Conservation (phyloP, 1,140 invertebrate species). For the Drosophila pallidifrons region DNA sequence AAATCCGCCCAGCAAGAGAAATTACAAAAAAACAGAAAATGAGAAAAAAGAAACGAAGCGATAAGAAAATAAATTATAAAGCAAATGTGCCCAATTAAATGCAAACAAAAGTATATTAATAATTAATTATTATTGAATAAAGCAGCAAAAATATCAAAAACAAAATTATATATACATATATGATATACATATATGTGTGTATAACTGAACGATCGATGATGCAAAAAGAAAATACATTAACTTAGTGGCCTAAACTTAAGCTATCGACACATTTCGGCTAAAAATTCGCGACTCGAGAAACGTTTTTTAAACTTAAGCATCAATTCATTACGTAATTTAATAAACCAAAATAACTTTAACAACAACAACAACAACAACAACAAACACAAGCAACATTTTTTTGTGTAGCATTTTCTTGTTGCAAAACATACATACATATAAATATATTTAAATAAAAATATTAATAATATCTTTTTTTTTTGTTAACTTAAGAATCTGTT, state of each 20-base stretch:
- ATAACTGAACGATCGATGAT: slow-evolving; percentile 39
- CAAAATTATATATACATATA: slow-evolving; percentile 41
- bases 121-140: slow-evolving; percentile 30
- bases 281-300: slow-evolving; percentile 30
- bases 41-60: neutral
- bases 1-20: slow-evolving; percentile 55
- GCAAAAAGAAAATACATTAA: slow-evolving; percentile 47
- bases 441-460: slow-evolving; percentile 12
- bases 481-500: slow-evolving; percentile 51
- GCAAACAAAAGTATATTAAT: slow-evolving; percentile 9
- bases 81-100: slow-evolving; percentile 38
- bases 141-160: slow-evolving; percentile 68
- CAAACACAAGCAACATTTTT: slow-evolving; percentile 14
- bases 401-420: slow-evolving; percentile 47
- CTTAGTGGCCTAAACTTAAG: slow-evolving; percentile 49
- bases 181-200: slow-evolving; percentile 43
- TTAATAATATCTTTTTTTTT: slow-evolving; percentile 32
- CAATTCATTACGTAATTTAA: slow-evolving; percentile 41
- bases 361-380: slow-evolving; percentile 1
- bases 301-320: slow-evolving; percentile 36
- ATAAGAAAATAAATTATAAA: slow-evolving; percentile 22
- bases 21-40: slow-evolving; percentile 15
- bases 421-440: slow-evolving; percentile 15
- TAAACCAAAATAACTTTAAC: neutral
- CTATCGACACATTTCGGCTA: slow-evolving; percentile 37